These are phyloP conservation scores for Pantherophis vulpinus DNA, from an alignment of 2,797 vertebrate genomes.

Conservation along the genomic window DNA sequence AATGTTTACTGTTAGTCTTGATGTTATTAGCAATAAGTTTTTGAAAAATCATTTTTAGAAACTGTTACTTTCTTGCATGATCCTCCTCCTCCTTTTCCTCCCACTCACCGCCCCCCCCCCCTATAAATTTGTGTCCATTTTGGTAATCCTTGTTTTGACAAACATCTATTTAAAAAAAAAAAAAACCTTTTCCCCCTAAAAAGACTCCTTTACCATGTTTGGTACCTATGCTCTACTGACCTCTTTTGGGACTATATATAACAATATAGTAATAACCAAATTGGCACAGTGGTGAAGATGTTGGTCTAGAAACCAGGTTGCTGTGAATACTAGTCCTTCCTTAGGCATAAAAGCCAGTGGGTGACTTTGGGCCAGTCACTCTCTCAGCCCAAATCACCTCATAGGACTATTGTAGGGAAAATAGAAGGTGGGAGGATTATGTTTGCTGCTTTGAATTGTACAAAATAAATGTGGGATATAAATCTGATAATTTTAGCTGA, in stretches of 20 bases:
- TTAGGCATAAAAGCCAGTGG: not conserved
- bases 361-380: not conserved
- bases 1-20: not conserved
- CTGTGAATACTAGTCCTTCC: not conserved
- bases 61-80: not conserved
- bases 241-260: not conserved
- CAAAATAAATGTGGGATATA: not conserved
- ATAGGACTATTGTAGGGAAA: not conserved
- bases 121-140: not conserved
- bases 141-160: not conserved
- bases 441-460: not conserved
- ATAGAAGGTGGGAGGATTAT: not conserved
- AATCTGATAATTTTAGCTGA: not conserved
- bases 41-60: not conserved
- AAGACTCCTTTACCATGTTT: not conserved
- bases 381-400: not conserved
- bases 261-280: not conserved
- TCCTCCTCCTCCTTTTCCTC: not conserved
- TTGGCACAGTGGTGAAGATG: not conserved
- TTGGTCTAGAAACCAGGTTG: not conserved
- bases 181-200: too few species aligned
- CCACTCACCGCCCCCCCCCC: not conserved
- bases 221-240: not conserved
- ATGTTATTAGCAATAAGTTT: not conserved
- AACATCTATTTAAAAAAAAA: not conserved